Conservation (phyloP, 2,888 invertebrate species). For the Drosophila rellima region DNA sequence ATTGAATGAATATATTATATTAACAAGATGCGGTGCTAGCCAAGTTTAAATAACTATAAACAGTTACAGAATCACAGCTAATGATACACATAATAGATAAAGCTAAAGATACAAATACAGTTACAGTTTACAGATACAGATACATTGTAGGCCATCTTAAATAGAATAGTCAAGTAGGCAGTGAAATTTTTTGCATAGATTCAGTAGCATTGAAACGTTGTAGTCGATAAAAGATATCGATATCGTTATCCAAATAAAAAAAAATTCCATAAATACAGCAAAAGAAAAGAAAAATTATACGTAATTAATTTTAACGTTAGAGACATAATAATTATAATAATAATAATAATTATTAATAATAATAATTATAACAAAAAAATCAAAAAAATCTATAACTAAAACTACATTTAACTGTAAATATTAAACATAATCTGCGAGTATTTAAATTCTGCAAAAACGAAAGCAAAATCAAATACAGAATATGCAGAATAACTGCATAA, state of each 20-base stretch:
- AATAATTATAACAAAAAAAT: constrained; percentile 5
- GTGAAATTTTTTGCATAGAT: constrained; percentile 71
- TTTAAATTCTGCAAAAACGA: constrained; percentile 32
- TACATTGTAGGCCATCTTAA: constrained; percentile 28
- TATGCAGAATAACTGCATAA: constrained; percentile 53
- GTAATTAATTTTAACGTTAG: constrained; percentile 70
- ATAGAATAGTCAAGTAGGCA: constrained; percentile 50
- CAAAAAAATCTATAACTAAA: constrained; percentile 22
- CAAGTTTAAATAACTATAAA: constrained; percentile 53
- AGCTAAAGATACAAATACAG: constrained; percentile 21
- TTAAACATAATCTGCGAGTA: constrained; percentile 36
- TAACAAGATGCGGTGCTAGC: constrained; percentile 72
- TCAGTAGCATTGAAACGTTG: constrained; percentile 45
- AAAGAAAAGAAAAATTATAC: constrained; percentile 49
- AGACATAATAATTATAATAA: constrained; percentile 26
- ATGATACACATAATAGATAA: constrained; percentile 13
- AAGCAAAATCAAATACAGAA: constrained; percentile 54
- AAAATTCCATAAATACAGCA: constrained; percentile 29
- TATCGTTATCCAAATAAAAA: constrained; percentile 4
- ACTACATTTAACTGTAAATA: constrained; percentile 51
- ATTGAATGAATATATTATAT: constrained; percentile 38
- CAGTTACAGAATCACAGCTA: constrained; percentile 22
- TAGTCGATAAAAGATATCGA: constrained; percentile 22
- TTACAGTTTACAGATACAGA: constrained; percentile 21
- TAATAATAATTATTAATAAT: constrained; percentile 14